These are phyloP conservation scores for Paramormyrops hopkinsi DNA, from an alignment of 2,797 vertebrate genomes.

Conservation along the genomic window DNA sequence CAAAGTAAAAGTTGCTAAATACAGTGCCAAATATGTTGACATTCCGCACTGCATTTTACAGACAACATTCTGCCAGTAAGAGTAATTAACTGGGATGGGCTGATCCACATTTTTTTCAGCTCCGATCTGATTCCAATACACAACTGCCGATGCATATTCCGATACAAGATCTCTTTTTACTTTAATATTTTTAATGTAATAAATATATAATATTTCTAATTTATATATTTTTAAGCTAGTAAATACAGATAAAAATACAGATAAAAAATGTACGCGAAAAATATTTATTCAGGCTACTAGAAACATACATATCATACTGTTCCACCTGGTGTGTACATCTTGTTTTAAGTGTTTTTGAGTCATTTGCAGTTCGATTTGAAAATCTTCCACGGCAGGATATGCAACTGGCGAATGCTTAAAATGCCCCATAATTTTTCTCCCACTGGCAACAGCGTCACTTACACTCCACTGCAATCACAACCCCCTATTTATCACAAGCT, in stretches of 20 bases:
- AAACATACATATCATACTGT: background rate
- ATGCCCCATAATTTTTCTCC: background rate
- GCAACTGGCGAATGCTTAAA: background rate
- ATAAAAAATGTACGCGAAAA: background rate
- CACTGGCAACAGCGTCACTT: background rate
- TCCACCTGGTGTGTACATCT: background rate
- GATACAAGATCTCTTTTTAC: background rate
- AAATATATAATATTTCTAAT: background rate
- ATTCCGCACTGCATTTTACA: background rate
- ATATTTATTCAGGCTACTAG: background rate
- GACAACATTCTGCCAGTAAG: background rate
- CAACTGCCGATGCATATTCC: background rate
- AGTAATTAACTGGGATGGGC: background rate
- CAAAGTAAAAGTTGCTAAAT: background rate
- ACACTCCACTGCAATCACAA: background rate
- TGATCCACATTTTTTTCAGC: background rate
- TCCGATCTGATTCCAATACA: background rate
- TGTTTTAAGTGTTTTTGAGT: background rate
- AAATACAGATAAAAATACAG: too few relatives aligned
- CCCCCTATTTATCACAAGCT: background rate
- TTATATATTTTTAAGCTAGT: too few relatives aligned
- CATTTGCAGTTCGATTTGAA: background rate
- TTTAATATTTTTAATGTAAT: background rate
- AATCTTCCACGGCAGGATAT: background rate
- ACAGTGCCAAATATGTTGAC: background rate